Base-by-base conservation (phyloP, 2,113 vertebrate genomes). In the Bungarus multicinctus region DNA sequence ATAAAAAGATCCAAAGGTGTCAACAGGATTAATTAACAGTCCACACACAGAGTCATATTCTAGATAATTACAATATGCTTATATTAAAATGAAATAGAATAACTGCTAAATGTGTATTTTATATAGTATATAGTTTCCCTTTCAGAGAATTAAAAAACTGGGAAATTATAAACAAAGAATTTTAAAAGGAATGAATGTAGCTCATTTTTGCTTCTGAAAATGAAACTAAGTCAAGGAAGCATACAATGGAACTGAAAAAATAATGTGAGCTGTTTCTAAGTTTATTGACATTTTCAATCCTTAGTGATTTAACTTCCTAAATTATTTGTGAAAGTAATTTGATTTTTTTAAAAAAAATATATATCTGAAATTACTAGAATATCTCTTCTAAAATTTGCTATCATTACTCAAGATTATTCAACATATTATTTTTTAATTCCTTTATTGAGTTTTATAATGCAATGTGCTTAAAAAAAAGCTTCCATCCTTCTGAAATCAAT, bases 381-480 rank as follows among this genome's bases (percentile, higher is more conserved):
- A 11, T 18, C 8, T 91, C n/a, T 16, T 91, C 85, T 91, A 85
- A 16, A 18, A 45, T 54, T 30, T 91, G 74, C 74, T 55, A 45
- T 30, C 85, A 88, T 88, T 34, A 89, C 34, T 60, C 81, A 52
- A 52, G 50, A 60, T 69, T 60, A 92, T 16, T 53, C 27, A 8
- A 22, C n/a, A 18, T 54, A 2, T 18, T 39, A 88, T 92, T 92
- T 92, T 92, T 53, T 88, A 92, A 89, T 92, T 89, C 25, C 22
- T 88, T 89, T 92, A 88, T 88, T 92, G 88, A 89, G 60, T 88
- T 92, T 74, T 54, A 11, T 9, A 45, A 34, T 69, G 50, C 18
- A 22, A 45, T 34, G 55, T 88, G 2, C 23, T 88, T 69, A 50
- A 47, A 53, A 25, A 23, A 92, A 54, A 58, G 3, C 20, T 60